Evolutionary conservation across 1,140 invertebrate species (phyloP), one percentile per base, ranked within the genome.

Genomic region (Homarus americanus): DNA sequence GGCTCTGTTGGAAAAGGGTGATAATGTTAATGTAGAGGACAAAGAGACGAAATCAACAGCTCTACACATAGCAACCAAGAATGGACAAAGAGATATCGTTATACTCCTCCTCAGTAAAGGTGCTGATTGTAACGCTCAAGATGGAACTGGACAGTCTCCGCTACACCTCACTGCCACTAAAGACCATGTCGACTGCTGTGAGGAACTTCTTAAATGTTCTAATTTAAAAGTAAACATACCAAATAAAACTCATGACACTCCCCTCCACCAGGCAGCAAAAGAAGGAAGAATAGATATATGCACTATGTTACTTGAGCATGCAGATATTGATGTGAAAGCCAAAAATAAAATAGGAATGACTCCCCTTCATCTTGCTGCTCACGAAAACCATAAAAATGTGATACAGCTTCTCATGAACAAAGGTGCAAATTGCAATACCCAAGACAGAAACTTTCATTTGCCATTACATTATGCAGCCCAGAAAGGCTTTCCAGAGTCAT

Each of bases 401-500:
- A 58, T 90, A 15, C 5, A 76, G 34, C 69, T 90, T 12, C 36
- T 90, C 1, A n/a, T 90, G 2, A 49, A 83, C 41, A 76, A 84
- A n/a, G 72, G 82, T 58, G 88, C 72, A 44, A 58, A 84, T 24
- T 90, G 80, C 69, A 90, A 83, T 10, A 34, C 40, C 15, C 80
- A 58, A 5, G 88, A 90, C 38, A 83, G 28, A 20, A 58, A 84
- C 76, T 90, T 76, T 58, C 82, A 90, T 58, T 24, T 83, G 28
- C 41, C 88, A 12, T 7, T 90, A 1, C 88, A 90, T 41, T 90
- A 90, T 63, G 88, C 88, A 49, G 88, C 88, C 28, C 80, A 78
- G 66, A 90, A 84, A 24, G 88, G 88, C 12, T 90, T 83, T 84
- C 82, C 80, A 32, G 80, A 90, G 40, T 73, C 63, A 7, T 90